A percentile compares a stretch with the other conserved stretches of the same genome.
Evolutionary conservation across 2,888 invertebrate genomes (phyloP).

Genomic region (Alsophila aescularia): DNA sequence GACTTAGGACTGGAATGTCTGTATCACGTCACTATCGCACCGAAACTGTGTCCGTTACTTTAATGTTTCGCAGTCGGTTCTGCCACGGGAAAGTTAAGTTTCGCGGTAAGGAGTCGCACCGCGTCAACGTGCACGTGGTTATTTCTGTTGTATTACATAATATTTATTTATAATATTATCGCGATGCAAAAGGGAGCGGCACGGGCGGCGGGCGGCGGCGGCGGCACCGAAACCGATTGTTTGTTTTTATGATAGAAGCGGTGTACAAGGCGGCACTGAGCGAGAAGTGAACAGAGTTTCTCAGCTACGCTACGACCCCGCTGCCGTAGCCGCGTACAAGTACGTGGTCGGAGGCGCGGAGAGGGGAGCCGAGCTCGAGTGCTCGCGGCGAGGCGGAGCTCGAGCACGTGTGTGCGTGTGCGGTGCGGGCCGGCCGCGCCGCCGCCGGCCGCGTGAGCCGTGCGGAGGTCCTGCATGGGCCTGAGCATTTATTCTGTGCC

Average conservation of each 20-base stretch:
- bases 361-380: constrained; percentile 60
- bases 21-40: constrained; percentile 13
- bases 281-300: constrained; percentile 45
- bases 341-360: constrained; percentile 16
- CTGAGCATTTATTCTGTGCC: too few species aligned
- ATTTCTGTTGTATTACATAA: constrained; percentile 71
- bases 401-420: constrained; percentile 69
- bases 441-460: background rate
- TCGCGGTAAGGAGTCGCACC: background rate
- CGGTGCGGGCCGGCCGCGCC: too few species aligned
- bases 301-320: constrained; percentile 3
- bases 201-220: constrained; percentile 28
- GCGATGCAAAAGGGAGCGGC: constrained; percentile 46
- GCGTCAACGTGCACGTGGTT: constrained; percentile 66
- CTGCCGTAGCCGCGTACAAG: constrained; percentile 29
- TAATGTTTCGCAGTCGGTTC: background rate
- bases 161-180: constrained; percentile 39
- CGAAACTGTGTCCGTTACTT: constrained; percentile 2
- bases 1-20: constrained; percentile 4
- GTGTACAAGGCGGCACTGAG: constrained; percentile 39
- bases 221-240: constrained; percentile 36
- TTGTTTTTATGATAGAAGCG: constrained; percentile 25
- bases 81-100: background rate
- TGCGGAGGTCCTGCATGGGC: too few species aligned
- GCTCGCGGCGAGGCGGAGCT: constrained; percentile 15